A percentile compares a stretch with the other conserved stretches of the same genome.
Conservation (phyloP, 2,888 invertebrate genomes). For the Zygaena filipendulae region DNA sequence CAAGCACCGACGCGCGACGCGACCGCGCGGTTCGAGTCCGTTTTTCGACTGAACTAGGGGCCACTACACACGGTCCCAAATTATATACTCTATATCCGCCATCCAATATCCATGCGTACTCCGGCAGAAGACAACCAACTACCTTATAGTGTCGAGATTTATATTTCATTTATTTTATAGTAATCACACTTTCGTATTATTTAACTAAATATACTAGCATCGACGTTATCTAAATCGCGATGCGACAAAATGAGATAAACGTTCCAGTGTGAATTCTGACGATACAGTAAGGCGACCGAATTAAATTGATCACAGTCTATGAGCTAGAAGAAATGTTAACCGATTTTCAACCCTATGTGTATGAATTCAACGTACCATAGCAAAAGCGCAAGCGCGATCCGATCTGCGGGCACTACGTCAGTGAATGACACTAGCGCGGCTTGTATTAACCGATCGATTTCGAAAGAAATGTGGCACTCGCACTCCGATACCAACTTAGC, state of each 20-base stretch:
- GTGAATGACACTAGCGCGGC: constrained; percentile 60
- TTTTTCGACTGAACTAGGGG: constrained; percentile 48
- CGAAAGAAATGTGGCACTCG: constrained; percentile 51
- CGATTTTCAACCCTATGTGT: too few species aligned
- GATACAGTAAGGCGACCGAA: constrained; percentile 46
- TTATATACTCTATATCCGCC: too few species aligned
- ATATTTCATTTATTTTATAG: constrained; percentile 52
- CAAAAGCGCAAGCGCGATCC: constrained; percentile 65
- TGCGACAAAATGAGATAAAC: constrained; percentile 62
- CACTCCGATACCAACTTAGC: too few species aligned
- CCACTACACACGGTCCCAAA: too few species aligned
- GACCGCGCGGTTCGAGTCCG: constrained; percentile 62
- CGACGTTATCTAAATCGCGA: constrained; percentile 51
- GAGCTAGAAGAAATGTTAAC: too few species aligned
- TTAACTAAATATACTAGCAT: constrained; percentile 51
- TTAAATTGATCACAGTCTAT: constrained; percentile 46
- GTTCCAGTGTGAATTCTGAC: constrained; percentile 39
- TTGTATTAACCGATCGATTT: constrained; percentile 60
- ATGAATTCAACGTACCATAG: too few species aligned
- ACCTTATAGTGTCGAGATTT: constrained; percentile 49
- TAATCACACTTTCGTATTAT: constrained; percentile 47
- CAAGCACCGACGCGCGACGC: constrained; percentile 64
- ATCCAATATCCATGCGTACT: too few species aligned
- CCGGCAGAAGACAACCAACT: too few species aligned
- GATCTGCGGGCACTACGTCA: constrained; percentile 46